phyloP scores from a whole-genome alignment of 1,140 invertebrate species.

The Marisa cornuarietis region DNA sequence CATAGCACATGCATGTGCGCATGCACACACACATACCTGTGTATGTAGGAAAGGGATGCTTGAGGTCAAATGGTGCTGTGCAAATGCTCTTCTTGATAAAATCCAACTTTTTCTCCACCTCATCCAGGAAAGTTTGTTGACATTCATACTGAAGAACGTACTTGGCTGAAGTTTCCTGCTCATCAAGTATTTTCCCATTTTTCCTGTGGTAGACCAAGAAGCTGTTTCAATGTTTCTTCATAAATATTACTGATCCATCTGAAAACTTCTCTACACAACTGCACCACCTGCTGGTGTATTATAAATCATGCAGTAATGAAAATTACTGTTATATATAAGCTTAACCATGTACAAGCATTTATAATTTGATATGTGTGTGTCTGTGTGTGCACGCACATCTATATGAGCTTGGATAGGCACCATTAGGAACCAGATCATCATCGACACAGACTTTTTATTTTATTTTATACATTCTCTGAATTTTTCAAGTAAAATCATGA shows the following conservation, averaged over 20 bases:
- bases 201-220: not conserved
- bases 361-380: not conserved
- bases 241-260: too few relatives aligned
- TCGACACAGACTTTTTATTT: too few relatives aligned
- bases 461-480: too few relatives aligned
- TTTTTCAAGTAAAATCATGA: too few relatives aligned
- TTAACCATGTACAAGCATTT: not conserved
- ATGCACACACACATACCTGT: conserved; percentile 1
- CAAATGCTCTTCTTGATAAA: not conserved
- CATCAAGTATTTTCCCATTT: conserved; percentile 3
- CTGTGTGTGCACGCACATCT: not conserved
- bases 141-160: conserved; percentile 1
- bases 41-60: not conserved
- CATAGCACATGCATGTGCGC: too few relatives aligned
- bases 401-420: not conserved
- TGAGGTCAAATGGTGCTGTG: not conserved
- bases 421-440: too few relatives aligned
- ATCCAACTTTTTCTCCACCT: not conserved
- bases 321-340: too few relatives aligned
- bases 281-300: too few relatives aligned
- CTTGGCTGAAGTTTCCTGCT: not conserved
- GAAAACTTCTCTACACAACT: too few relatives aligned
- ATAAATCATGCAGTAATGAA: not conserved
- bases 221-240: too few relatives aligned
- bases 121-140: not conserved